Evolutionary conservation across 2,113 vertebrate species (phyloP), one percentile per base, ranked within the genome.

Genomic region (Aldabrachelys gigantea): DNA sequence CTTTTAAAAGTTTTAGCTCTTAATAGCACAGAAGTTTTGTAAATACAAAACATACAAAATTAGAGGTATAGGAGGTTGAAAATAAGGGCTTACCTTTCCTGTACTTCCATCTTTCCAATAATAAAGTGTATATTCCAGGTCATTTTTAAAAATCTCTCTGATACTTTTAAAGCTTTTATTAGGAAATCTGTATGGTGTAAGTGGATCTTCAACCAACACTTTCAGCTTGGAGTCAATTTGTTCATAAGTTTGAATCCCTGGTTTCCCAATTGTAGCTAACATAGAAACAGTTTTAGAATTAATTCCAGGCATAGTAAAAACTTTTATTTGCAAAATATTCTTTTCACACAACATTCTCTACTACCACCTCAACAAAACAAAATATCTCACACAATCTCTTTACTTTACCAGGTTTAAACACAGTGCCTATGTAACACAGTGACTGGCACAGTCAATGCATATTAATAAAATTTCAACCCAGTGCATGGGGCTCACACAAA

Each of bases 21-120:
- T 44, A 59, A 85, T 5, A 93, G 80, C 50, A 57, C 5, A 88
- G 38, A 89, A 94, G 78, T 56, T 54, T 22, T 44, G 35, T 17
- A 75, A n/a, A 22, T 91, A 4, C 52, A 80, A 38, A 62, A 56
- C 13, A 38, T 2, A 76, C 41, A 78, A 65, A 84, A 59, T 35
- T 80, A 80, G 38, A 79, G 17, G 38, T n/a, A 38, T 1, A 19
- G 29, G 65, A 92, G 62, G 92, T 53, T 38, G 4, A 80, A 82
- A 91, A n/a, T 27, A 82, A 81, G 57, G 56, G 13, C 98, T 98
- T 92, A 99, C 99, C 98, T 98, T 99, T 92, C 99, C 99, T 1
- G 99, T 98, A 97, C 99, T 99, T 91, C 96, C 93, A 3, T 99
- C 98, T 96, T 95, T 99, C 96, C 98, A 97, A 59, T 99, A 99